These are phyloP conservation scores for Otocyon megalotis DNA, from an alignment of 2,113 vertebrate genomes.

Conservation along the genomic window DNA sequence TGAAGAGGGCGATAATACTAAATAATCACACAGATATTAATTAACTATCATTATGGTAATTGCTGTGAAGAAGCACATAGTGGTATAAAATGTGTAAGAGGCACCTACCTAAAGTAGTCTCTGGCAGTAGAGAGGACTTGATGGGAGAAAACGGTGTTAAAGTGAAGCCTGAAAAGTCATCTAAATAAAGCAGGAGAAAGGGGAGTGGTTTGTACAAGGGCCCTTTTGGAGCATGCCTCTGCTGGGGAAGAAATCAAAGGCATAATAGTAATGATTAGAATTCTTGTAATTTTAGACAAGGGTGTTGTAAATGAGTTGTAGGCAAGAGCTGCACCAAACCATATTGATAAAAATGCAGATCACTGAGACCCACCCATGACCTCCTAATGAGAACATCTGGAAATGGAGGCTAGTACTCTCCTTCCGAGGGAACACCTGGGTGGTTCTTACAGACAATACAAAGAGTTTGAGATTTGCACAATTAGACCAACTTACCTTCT, in stretches of 20 bases:
- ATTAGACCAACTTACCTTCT: not conserved
- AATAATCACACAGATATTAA: slow-evolving; percentile 17
- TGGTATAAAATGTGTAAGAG: not conserved
- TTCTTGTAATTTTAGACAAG: not conserved
- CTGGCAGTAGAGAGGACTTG: not conserved
- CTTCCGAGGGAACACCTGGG: not conserved
- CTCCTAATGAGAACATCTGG: not conserved
- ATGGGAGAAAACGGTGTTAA: not conserved
- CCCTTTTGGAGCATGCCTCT: not conserved
- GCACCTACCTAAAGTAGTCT: not conserved
- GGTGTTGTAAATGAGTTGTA: not conserved
- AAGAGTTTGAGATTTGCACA: not conserved
- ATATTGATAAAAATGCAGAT: not conserved
- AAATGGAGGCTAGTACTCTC: not conserved
- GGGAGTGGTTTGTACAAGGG: accelerated
- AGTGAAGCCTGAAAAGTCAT: not conserved
- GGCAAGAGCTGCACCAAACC: not conserved
- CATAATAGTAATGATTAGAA: not conserved
- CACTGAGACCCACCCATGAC: not conserved
- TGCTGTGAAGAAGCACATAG: not conserved
- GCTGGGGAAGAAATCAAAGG: not conserved
- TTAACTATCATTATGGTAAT: slow-evolving; percentile 14
- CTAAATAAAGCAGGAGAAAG: not conserved
- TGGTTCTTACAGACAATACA: not conserved
- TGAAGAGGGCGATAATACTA: not conserved